A percentile compares a stretch with the other conserved stretches of the same genome.
Conservation (phyloP, 2,797 vertebrate genomes). For the Tachyglossus aculeatus region DNA sequence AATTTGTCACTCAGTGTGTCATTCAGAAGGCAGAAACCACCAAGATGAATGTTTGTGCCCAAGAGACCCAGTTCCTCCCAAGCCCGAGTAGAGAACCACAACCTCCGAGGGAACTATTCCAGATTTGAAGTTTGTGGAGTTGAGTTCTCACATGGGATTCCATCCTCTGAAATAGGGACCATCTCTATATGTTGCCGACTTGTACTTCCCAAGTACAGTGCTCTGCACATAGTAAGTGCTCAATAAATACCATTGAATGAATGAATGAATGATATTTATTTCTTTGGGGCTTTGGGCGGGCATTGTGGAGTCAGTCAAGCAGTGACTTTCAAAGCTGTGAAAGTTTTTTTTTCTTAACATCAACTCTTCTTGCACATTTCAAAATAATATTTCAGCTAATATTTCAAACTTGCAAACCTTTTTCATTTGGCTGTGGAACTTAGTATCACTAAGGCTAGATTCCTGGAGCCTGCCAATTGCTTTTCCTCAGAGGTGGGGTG, state of each 20-base stretch:
- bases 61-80: background rate
- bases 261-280: background rate
- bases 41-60: slow-evolving; percentile 5
- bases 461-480: slow-evolving; percentile 44
- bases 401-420: slow-evolving; percentile 34
- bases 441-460: slow-evolving; percentile 31
- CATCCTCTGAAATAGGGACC: slow-evolving; percentile 4
- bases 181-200: no score
- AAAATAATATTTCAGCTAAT: slow-evolving; percentile 14
- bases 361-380: slow-evolving; percentile 25
- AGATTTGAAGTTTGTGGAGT: background rate
- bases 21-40: background rate
- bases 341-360: background rate
- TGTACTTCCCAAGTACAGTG: no score
- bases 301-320: background rate
- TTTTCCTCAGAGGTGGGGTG: slow-evolving; percentile 49
- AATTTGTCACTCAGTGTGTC: background rate
- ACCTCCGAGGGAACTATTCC: background rate
- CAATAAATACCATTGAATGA: no score
- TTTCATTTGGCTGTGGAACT: slow-evolving; percentile 26
- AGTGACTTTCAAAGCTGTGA: slow-evolving; percentile 18
- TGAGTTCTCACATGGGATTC: background rate
- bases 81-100: background rate
- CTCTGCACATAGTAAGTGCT: no score
- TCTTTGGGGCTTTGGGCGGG: slow-evolving; percentile 10